phyloP scores from a whole-genome alignment of 2,888 invertebrate genomes.

The Ophion costatus region DNA sequence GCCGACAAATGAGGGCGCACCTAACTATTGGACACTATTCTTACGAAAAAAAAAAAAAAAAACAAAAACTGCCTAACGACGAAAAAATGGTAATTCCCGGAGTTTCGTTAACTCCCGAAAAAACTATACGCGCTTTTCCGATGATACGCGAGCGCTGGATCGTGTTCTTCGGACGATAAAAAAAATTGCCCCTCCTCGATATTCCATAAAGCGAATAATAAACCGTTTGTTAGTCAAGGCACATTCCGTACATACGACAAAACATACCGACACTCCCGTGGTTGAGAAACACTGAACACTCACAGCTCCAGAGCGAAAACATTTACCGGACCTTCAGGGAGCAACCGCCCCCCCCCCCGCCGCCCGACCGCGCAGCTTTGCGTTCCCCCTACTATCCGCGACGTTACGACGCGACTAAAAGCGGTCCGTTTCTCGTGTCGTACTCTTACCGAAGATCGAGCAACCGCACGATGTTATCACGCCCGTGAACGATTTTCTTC shows the following conservation, averaged over 20 bases:
- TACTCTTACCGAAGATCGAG: slow-evolving; percentile 57
- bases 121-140: no score
- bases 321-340: slow-evolving; percentile 72
- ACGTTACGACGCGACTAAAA: slow-evolving; percentile 37
- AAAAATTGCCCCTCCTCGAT: no score
- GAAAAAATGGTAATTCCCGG: not conserved
- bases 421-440: slow-evolving; percentile 13
- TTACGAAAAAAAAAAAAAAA: not conserved
- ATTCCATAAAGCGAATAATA: not conserved
- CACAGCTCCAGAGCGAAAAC: slow-evolving; percentile 71
- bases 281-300: slow-evolving; percentile 77
- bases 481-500: slow-evolving; percentile 16
- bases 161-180: no score
- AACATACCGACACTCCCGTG: slow-evolving; percentile 73
- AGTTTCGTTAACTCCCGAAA: not conserved
- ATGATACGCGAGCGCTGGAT: no score
- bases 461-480: slow-evolving; percentile 45
- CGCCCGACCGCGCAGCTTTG: slow-evolving; percentile 30
- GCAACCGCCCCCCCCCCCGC: slow-evolving; percentile 33
- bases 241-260: not conserved
- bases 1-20: no score
- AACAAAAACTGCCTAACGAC: not conserved
- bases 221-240: not conserved
- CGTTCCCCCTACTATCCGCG: slow-evolving; percentile 4
- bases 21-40: no score